A percentile compares a stretch with the other conserved stretches of the same genome.
Conservation (phyloP, 2,797 vertebrate genomes). For the Rhinoraja longicauda region DNA sequence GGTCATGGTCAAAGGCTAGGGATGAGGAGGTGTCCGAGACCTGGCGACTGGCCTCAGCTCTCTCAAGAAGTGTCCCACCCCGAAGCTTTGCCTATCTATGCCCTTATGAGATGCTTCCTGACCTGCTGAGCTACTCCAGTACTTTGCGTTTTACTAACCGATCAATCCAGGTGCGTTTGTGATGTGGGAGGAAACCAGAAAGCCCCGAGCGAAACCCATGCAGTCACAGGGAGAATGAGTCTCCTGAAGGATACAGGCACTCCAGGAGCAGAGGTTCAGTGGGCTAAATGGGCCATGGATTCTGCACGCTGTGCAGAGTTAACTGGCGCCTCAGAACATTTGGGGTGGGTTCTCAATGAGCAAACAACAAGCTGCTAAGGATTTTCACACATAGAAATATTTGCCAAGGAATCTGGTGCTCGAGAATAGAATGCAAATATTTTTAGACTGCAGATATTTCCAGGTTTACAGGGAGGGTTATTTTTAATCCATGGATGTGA, state of each 20-base stretch:
- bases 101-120: too few species aligned
- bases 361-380: neutral
- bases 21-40: too few species aligned
- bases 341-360: neutral
- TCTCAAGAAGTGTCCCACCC: too few species aligned
- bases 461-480: slow-evolving; percentile 23
- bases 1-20: too few species aligned
- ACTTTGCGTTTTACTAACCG: too few species aligned
- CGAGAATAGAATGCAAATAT: slow-evolving; percentile 36
- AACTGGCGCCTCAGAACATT: neutral
- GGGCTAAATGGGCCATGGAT: neutral
- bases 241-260: neutral
- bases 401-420: slow-evolving; percentile 19
- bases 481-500: slow-evolving; percentile 29
- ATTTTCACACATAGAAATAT: slow-evolving; percentile 36
- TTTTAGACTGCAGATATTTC: slow-evolving; percentile 34
- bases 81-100: too few species aligned
- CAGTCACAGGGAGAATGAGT: too few species aligned
- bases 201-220: too few species aligned
- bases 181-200: too few species aligned
- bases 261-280: neutral
- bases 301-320: neutral
- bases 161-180: too few species aligned
- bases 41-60: too few species aligned
- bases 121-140: too few species aligned